Base-by-base conservation (phyloP, 2,113 vertebrate species). In the Silurus meridionalis region DNA sequence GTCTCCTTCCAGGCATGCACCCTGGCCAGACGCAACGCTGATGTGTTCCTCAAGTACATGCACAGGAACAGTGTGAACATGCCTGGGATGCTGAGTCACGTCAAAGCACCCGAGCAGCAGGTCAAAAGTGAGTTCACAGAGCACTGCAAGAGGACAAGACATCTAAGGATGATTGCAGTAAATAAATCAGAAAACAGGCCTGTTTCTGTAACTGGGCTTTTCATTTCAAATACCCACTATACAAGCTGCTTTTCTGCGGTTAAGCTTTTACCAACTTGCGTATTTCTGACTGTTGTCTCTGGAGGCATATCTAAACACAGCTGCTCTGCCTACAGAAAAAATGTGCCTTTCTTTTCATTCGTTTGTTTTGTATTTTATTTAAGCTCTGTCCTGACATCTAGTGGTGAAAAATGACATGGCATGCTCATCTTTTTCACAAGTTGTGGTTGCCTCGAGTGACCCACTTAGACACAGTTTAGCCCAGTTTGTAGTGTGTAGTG, bases 41-140 rank as follows among this genome's bases (percentile, higher is more conserved):
- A 99, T 9, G 98, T 99, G 89, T 99, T 99, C 94, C 94, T 99
- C 83, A 99, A 99, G 88, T 99, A 99, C 93, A 95, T 99, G 92
- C 98, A 99, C 94, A 96, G 98, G 89, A 99, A 99, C 90, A 99
- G 98, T 0, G 98, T 99, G 82, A 99, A 97, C 94, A 99, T 99
- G 97, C 98, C 98, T 0, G 97, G 98, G 28, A 98, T 99, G 97
- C 95, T 99, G 92, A 98, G 97, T 1, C 98, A 99, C 55, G 96
- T 98, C 92, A 99, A 99, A 92, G 98, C 97, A 9, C 98, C 98
- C 0, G 98, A 99, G 53, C 98, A 99, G 64, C 98, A 99, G 95
- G 98, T 99, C 58, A 99, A 99, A 95, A 99, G 98, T 98, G 93
- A 96, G 97, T 93, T 67, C 21, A 3, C 15, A 37, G 7, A 48